A percentile compares a stretch with the other conserved stretches of the same genome.
Evolutionary conservation across 2,888 invertebrate species (phyloP).

Genomic region (Tenthredo mesomela): DNA sequence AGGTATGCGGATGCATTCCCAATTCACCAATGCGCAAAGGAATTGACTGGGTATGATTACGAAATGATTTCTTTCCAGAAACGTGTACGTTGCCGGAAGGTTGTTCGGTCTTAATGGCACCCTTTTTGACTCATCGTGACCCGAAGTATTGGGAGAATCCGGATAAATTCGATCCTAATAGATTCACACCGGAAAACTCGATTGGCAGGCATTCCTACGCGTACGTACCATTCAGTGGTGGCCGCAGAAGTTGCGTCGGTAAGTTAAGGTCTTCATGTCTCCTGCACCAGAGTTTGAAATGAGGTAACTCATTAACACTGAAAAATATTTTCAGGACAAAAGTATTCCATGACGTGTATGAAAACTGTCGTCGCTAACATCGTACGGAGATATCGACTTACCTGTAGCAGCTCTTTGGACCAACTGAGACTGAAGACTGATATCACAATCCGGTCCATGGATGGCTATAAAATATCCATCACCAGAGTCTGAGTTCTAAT

Average conservation of each 20-base stretch:
- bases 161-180: conserved; percentile 54
- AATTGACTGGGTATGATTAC: not conserved
- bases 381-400: conserved; percentile 57
- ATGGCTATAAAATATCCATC: conserved; percentile 52
- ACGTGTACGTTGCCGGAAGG: conserved; percentile 54
- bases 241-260: conserved; percentile 59
- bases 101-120: conserved; percentile 38
- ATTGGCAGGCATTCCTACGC: conserved; percentile 51
- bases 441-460: conserved; percentile 38
- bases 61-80: conserved; percentile 5
- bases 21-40: not conserved
- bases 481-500: not conserved
- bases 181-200: conserved; percentile 48
- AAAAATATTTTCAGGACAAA: conserved; percentile 60
- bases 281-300: not conserved
- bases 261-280: not conserved
- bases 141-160: conserved; percentile 55
- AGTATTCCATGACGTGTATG: conserved; percentile 62
- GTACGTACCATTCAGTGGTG: conserved; percentile 59
- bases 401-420: not conserved
- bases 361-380: conserved; percentile 63
- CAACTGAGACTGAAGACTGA: conserved; percentile 41
- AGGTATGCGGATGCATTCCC: not conserved
- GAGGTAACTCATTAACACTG: not conserved
- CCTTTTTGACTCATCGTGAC: conserved; percentile 47